Base-by-base conservation (phyloP, 2,113 vertebrate genomes). In the Gadus chalcogrammus region DNA sequence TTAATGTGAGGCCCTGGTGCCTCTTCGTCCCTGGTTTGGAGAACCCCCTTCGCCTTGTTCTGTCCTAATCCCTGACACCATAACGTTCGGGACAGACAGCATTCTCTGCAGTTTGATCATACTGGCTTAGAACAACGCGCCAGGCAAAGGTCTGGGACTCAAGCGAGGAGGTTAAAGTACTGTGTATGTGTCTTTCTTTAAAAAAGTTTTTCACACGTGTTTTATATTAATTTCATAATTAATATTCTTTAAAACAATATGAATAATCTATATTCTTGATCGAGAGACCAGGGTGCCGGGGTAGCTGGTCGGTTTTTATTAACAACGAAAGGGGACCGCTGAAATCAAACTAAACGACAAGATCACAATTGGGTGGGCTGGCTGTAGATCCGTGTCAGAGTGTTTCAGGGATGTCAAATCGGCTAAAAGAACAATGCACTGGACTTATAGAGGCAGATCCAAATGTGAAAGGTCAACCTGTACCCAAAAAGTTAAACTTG, bases 181-280 rank as follows among this genome's bases (percentile, higher is more conserved):
- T 88, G 82, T 86, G 74, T 78, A 65, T 79, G 68, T 80, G 77
- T 66, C 76, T 67, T 78, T 74, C 78, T 85, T 73, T 58, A 62
- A 62, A 62, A 61, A 27, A 27, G 22, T n/a, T 68, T 79, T 82
- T 81, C 31, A 70, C 65, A 15, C 13, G 22, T 69, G 60, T 80
- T 75, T 80, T 79, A 67, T 79, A 69, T 74, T 27, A 28, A 78
- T 81, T 77, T 80, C 59, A 63, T 67, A 53, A 79, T 73, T 67
- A 77, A 74, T 84, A 83, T 74, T 79, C 59, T 83, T 85, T 83
- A 74, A 83, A 82, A 79, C 72, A 73, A 84, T 86, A 85, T 83
- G 72, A 79, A 86, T 88, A 48, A 79, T 89, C 67, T 87, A 77
- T 88, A 84, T 84, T 82, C 76, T 82, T 75, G 74, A 83, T 67